phyloP scores from a whole-genome alignment of 2,888 invertebrate genomes.

The Smittia aterrima region DNA sequence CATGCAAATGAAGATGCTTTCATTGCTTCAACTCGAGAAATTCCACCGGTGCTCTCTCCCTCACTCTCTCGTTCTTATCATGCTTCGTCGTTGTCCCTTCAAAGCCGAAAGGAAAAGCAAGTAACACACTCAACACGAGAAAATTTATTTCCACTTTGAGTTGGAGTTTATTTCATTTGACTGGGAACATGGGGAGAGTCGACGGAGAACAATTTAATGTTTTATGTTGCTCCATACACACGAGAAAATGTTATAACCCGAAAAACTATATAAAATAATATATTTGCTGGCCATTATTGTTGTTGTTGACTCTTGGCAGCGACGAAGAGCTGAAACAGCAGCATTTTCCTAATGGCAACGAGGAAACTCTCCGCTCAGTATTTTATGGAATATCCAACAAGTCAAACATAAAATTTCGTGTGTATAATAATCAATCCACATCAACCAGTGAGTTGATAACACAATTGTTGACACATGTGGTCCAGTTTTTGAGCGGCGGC shows the following conservation, averaged over 20 bases:
- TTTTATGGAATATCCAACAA: constrained; percentile 39
- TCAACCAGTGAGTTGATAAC: constrained; percentile 33
- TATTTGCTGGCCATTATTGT: constrained; percentile 31
- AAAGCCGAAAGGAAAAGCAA: too few species aligned
- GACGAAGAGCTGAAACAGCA: neutral
- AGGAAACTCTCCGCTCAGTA: constrained; percentile 19
- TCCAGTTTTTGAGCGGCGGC: constrained; percentile 9
- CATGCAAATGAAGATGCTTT: neutral
- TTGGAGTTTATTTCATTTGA: constrained; percentile 19
- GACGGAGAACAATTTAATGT: constrained; percentile 16
- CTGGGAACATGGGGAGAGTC: constrained; percentile 25
- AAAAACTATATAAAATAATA: constrained; percentile 27
- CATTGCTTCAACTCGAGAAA: constrained; percentile 26
- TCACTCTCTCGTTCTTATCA: neutral
- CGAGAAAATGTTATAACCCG: constrained; percentile 10
- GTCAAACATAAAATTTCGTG: constrained; percentile 36
- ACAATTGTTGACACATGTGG: constrained; percentile 31
- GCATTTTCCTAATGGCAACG: neutral
- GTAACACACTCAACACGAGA: neutral
- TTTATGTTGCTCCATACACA: constrained; percentile 13
- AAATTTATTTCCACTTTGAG: constrained; percentile 13
- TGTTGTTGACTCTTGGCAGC: constrained; percentile 30
- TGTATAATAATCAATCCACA: constrained; percentile 36
- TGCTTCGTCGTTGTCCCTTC: too few species aligned
- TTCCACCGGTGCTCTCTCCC: neutral